phyloP scores from a whole-genome alignment of 2,797 vertebrate genomes.

The Crenichthys baileyi region DNA sequence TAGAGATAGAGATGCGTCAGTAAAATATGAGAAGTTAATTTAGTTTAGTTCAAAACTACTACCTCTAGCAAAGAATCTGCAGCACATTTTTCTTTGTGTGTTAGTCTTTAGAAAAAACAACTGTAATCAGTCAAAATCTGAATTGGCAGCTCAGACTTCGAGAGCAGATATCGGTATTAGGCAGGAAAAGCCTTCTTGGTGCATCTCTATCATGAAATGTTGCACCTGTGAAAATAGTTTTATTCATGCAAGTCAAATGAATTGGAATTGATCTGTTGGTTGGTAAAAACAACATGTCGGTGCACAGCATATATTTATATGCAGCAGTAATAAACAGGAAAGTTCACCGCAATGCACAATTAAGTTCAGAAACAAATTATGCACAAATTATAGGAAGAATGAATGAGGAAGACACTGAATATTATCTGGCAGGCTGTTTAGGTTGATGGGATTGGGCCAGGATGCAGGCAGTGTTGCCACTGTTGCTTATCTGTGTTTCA shows the following conservation, averaged over 20 bases:
- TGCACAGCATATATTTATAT: neutral
- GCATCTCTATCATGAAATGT: neutral
- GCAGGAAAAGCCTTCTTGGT: no score
- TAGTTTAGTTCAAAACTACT: no score
- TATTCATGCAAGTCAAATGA: neutral
- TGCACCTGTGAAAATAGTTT: neutral
- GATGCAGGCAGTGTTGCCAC: slow-evolving; percentile 11
- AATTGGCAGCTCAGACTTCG: no score
- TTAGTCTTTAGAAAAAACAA: no score
- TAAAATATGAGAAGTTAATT: no score
- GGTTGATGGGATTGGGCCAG: neutral
- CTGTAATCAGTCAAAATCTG: no score
- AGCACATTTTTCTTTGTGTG: no score
- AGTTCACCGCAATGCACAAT: no score
- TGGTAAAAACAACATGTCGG: neutral
- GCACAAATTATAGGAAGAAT: neutral
- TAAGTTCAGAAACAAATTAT: no score
- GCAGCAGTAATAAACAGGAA: no score
- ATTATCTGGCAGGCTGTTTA: neutral
- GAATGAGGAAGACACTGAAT: neutral
- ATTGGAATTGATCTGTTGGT: neutral
- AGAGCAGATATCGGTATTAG: no score
- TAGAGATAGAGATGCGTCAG: neutral
- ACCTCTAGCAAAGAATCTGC: no score
- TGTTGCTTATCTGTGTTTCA: slow-evolving; percentile 26